A percentile compares a stretch with the other conserved stretches of the same genome.
Evolutionary conservation across 2,797 vertebrate genomes (phyloP).

Genomic region (Scolopax rusticola): DNA sequence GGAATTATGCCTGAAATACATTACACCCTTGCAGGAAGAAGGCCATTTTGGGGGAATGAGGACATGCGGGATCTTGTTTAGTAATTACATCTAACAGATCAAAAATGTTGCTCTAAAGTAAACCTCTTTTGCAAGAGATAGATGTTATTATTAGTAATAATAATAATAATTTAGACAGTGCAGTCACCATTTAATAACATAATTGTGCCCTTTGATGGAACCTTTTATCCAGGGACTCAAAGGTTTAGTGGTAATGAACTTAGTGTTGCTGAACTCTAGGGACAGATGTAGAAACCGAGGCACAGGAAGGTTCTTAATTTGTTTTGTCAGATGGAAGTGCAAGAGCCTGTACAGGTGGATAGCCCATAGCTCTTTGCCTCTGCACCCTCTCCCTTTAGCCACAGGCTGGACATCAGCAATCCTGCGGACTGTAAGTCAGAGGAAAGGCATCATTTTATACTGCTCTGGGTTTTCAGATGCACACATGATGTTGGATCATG

Average conservation of each 20-base stretch:
- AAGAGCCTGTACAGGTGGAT: neutral
- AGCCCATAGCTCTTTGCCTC: neutral
- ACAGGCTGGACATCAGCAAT: neutral
- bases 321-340: neutral
- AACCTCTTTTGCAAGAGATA: conserved; percentile 40
- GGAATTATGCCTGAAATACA: neutral
- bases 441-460: neutral
- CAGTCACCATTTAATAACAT: conserved; percentile 19
- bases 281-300: neutral
- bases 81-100: neutral
- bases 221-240: neutral
- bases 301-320: neutral
- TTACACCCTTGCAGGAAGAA: neutral
- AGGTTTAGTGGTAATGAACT: neutral
- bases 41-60: neutral
- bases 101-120: conserved; percentile 9
- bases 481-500: neutral
- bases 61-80: neutral
- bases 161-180: neutral
- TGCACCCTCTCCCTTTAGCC: neutral
- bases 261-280: neutral
- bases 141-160: conserved; percentile 1
- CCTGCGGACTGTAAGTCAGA: fast-evolving
- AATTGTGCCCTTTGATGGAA: conserved; percentile 16
- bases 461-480: neutral